Conservation (phyloP, 2,888 invertebrate species). For the Autographa pulchrina region DNA sequence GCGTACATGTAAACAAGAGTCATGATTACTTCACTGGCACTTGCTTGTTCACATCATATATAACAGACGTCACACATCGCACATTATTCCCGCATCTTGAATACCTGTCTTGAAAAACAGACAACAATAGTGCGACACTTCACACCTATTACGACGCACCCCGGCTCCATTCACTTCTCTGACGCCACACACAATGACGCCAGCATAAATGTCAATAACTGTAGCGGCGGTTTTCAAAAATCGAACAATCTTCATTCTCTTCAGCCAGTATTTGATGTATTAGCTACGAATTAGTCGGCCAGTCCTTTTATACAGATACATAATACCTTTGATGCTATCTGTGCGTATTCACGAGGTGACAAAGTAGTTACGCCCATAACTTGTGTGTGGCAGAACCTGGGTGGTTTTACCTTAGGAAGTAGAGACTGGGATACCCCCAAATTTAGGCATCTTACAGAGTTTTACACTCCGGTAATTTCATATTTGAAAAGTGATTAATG, state of each 20-base stretch:
- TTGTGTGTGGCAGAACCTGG: constrained; percentile 86
- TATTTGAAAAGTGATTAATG: constrained; percentile 60
- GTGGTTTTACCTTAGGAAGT: constrained; percentile 69
- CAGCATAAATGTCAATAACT: constrained; percentile 86
- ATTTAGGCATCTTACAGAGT: constrained; percentile 28
- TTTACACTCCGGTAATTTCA: constrained; percentile 28
- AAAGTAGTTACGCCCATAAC: constrained; percentile 84
- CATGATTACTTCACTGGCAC: constrained; percentile 36
- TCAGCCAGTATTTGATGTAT: constrained; percentile 82
- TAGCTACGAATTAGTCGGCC: constrained; percentile 87
- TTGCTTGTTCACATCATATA: constrained; percentile 57
- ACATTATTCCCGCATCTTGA: constrained; percentile 70
- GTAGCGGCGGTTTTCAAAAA: constrained; percentile 79
- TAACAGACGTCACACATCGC: constrained; percentile 63
- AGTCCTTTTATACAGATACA: constrained; percentile 75
- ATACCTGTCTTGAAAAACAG: constrained; percentile 76
- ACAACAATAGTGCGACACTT: constrained; percentile 84
- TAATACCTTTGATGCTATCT: constrained; percentile 76
- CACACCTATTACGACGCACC: constrained; percentile 87
- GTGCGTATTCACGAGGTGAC: constrained; percentile 80
- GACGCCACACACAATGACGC: constrained; percentile 86
- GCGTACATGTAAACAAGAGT: constrained; percentile 16
- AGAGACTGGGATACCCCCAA: constrained; percentile 18
- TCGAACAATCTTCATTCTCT: constrained; percentile 80
- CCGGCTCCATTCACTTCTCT: constrained; percentile 80